phyloP scores from a whole-genome alignment of 2,797 vertebrate genomes.

The Propithecus perrieri region DNA sequence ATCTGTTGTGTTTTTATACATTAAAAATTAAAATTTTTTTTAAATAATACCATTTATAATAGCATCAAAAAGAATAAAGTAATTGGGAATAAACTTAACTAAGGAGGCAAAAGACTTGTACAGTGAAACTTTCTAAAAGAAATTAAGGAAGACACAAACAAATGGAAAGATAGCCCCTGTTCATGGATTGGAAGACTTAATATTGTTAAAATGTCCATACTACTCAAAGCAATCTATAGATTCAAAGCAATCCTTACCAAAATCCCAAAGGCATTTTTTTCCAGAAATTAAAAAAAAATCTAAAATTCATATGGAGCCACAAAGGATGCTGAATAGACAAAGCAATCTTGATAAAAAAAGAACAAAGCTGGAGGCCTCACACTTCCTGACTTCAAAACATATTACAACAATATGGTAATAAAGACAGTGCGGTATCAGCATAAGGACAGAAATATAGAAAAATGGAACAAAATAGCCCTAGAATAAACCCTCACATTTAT shows the following conservation, averaged over 20 bases:
- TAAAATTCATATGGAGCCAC: not conserved
- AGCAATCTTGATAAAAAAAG: not conserved
- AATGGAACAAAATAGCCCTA: not conserved
- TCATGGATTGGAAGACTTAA: not conserved
- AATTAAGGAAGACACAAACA: not conserved
- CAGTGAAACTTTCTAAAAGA: not conserved
- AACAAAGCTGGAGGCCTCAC: not conserved
- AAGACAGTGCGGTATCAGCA: not conserved
- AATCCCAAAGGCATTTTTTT: not conserved
- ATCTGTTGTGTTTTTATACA: not conserved
- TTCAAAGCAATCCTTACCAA: not conserved
- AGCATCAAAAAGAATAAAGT: not conserved
- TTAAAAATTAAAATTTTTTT: not conserved
- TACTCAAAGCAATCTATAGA: not conserved
- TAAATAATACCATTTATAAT: not conserved
- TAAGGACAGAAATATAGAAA: not conserved
- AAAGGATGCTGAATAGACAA: not conserved
- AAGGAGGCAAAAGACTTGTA: not conserved
- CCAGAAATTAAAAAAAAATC: not conserved
- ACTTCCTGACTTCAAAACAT: not conserved
- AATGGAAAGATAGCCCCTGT: not conserved
- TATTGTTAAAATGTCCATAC: not conserved
- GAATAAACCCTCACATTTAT: not conserved
- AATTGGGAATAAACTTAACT: not conserved
- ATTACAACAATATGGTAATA: not conserved